These are phyloP conservation scores for Pogonomyrmex californicus DNA, from an alignment of 1,140 invertebrate species.

Conservation along the genomic window DNA sequence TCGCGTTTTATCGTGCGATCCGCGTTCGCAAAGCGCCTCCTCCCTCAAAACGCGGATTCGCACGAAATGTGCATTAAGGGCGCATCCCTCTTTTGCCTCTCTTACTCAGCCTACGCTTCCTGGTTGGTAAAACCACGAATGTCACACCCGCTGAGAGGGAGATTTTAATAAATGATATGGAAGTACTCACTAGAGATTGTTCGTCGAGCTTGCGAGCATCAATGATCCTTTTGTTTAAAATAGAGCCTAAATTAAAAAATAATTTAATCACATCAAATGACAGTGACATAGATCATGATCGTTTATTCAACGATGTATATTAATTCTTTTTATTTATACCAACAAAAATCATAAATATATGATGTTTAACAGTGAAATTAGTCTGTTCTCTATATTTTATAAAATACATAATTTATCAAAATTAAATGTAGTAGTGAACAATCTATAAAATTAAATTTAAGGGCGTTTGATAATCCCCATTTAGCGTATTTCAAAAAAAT, in stretches of 20 bases:
- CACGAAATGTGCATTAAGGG: conserved; percentile 54
- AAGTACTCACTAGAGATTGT: not conserved
- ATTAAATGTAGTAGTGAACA: no score
- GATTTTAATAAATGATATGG: conserved; percentile 55
- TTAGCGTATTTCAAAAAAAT: not conserved
- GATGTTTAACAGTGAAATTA: not conserved
- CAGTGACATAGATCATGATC: not conserved
- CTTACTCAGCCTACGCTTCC: not conserved
- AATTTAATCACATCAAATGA: not conserved
- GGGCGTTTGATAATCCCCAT: not conserved
- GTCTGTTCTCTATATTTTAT: not conserved
- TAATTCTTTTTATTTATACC: not conserved
- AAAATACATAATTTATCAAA: not conserved
- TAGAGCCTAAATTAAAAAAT: not conserved
- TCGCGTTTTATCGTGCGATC: conserved; percentile 49
- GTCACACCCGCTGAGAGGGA: conserved; percentile 21
- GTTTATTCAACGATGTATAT: not conserved
- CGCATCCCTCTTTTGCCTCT: not conserved
- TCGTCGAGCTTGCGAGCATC: not conserved
- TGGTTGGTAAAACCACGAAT: conserved; percentile 31
- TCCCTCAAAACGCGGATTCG: conserved; percentile 31
- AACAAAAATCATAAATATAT: not conserved
- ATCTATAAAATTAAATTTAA: not conserved
- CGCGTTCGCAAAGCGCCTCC: conserved; percentile 18
- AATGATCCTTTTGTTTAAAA: not conserved